Conservation (phyloP, 2,797 vertebrate genomes). For the Sebastes flavidus region DNA sequence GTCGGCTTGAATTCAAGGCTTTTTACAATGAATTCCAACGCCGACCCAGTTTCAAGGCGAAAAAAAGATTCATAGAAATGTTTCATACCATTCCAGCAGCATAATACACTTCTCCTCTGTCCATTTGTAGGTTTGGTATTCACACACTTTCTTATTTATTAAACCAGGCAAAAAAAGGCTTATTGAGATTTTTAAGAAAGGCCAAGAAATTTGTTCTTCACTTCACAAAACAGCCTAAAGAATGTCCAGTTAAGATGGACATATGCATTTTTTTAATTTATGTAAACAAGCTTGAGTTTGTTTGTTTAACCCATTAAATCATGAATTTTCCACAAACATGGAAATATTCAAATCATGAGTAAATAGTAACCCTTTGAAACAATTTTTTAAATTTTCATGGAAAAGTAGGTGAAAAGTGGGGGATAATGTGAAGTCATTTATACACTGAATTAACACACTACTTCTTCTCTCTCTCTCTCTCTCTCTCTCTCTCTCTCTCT, state of each 20-base stretch:
- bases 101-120: background rate
- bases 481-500: no score
- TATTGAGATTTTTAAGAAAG: background rate
- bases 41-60: slow-evolving; percentile 21
- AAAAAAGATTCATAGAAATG: slow-evolving; percentile 1
- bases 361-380: no score
- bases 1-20: slow-evolving; percentile 15
- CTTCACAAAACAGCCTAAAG: background rate
- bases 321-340: no score
- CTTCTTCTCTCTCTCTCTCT: no score
- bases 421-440: no score
- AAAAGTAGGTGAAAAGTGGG: no score
- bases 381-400: no score
- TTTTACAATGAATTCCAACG: slow-evolving; percentile 23
- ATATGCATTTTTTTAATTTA: background rate
- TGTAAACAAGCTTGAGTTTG: background rate
- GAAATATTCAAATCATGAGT: no score
- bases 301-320: no score
- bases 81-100: background rate
- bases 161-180: background rate
- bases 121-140: background rate
- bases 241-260: background rate
- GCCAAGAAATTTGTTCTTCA: no score
- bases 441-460: no score
- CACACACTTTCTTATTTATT: background rate